Evolutionary conservation across 2,888 invertebrate genomes (phyloP), one percentile per base, ranked within the genome.

Genomic region (Lasioglossum figueresi): DNA sequence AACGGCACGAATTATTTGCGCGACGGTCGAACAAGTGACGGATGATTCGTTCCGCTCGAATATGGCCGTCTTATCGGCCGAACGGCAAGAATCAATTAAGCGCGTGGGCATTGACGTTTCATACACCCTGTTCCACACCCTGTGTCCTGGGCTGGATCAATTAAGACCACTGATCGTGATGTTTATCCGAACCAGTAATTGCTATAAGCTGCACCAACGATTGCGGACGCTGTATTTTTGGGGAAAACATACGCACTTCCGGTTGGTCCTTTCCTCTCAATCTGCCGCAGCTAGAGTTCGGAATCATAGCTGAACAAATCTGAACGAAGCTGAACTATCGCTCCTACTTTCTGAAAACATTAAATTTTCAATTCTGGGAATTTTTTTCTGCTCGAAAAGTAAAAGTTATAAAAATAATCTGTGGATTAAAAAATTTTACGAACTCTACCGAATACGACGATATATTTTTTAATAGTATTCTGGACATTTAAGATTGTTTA

Each of bases 141-240:
- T 37, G 4, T 27, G 40, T 23, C 74, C 56, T 14, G 52, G 43
- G 75, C 76, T 27, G 71, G 76, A 78, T 88, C 86, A 82, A 88
- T 86, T 79, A 79, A 45, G 75, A 37, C 76, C 78, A 16, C 59
- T 68, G 71, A 27, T 68, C 56, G 45, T 43, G 72, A 72, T 76
- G 72, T 83, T 83, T 77, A 77, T 31, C 37, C 37, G 52, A 31
- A 66, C n/a, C 23, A 72, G 52, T 72, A 66, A 82, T 86, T 71
- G 40, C 68, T 68, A 70, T 80, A 78, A 80, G 72, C 56, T 83
- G 63, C 86, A 88, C 68, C 79, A 79, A 81, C 43, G 75, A 77
- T 85, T 70, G 76, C 52, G 52, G 66, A n/a, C 27, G 23, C 16
- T 19, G 23, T 76, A 40, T 68, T 78, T 70, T 74, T 52, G 43